Percentiles rank a stretch among this genome's conserved stretches.
Conservation (phyloP, 2,113 vertebrate genomes). For the Cranoglanis bouderius region DNA sequence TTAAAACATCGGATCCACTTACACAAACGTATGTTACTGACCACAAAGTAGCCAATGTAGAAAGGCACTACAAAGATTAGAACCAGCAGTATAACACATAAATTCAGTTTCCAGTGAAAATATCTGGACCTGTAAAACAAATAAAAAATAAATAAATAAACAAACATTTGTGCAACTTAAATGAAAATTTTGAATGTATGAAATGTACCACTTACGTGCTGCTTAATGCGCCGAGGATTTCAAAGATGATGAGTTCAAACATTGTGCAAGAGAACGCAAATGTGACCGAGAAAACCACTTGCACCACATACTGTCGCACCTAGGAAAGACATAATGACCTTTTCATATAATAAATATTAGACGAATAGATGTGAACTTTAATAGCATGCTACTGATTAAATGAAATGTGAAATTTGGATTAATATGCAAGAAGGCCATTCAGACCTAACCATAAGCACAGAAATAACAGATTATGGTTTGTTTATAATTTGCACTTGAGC, state of each 20-base stretch:
- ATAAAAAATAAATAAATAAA: no score
- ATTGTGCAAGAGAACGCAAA: constrained; percentile 99
- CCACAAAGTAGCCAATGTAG: constrained; percentile 97
- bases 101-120: constrained; percentile 98
- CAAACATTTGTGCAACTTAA: neutral
- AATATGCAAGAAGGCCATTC: neutral
- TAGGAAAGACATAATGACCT: constrained; percentile 56
- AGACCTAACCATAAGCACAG: neutral
- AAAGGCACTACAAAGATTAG: constrained; percentile 97
- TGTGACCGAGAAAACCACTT: constrained; percentile 96
- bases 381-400: neutral
- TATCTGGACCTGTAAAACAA: constrained; percentile 85
- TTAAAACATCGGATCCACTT: constrained; percentile 67
- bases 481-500: neutral
- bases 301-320: constrained; percentile 94
- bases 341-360: neutral
- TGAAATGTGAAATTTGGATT: neutral
- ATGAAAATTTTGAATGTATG: neutral
- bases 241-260: constrained; percentile 99
- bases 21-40: constrained; percentile 96
- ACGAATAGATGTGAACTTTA: neutral
- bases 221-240: constrained; percentile 93
- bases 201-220: constrained; percentile 79
- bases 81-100: constrained; percentile 94
- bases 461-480: neutral